phyloP scores from a whole-genome alignment of 2,797 vertebrate genomes.

The Heteromormyrus szaboi region DNA sequence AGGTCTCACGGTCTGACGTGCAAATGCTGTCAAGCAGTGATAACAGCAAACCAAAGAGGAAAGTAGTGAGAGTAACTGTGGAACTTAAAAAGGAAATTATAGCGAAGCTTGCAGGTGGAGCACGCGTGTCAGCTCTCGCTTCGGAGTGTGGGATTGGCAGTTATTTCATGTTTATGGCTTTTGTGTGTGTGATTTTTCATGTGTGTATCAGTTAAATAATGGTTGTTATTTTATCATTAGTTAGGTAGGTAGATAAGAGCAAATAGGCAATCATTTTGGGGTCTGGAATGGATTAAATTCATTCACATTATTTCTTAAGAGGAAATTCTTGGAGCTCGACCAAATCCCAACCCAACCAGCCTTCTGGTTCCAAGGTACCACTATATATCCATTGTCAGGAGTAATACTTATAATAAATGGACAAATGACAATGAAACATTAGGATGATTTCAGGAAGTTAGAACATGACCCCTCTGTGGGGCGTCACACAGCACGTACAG shows the following conservation, averaged over 20 bases:
- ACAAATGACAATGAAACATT: background rate
- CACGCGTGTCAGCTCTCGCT: background rate
- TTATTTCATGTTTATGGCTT: background rate
- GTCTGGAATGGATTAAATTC: background rate
- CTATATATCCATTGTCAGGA: background rate
- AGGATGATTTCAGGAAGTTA: background rate
- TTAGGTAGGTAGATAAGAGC: background rate
- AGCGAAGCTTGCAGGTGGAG: background rate
- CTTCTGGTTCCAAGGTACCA: background rate
- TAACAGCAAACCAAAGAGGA: background rate
- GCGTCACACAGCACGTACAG: constrained; percentile 57
- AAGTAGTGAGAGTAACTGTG: background rate
- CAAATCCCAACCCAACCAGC: background rate
- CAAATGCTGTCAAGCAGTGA: background rate
- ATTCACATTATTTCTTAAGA: background rate
- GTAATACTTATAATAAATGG: background rate
- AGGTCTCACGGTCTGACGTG: background rate
- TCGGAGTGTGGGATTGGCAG: background rate
- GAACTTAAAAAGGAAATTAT: background rate
- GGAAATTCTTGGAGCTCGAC: background rate
- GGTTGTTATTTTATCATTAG: background rate
- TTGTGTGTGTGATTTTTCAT: background rate
- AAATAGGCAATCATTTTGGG: background rate
- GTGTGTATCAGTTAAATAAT: background rate
- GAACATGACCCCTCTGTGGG: background rate